Evolutionary conservation across 1,140 invertebrate genomes (phyloP), one percentile per base, ranked within the genome.

Genomic region (Aricia agestis): DNA sequence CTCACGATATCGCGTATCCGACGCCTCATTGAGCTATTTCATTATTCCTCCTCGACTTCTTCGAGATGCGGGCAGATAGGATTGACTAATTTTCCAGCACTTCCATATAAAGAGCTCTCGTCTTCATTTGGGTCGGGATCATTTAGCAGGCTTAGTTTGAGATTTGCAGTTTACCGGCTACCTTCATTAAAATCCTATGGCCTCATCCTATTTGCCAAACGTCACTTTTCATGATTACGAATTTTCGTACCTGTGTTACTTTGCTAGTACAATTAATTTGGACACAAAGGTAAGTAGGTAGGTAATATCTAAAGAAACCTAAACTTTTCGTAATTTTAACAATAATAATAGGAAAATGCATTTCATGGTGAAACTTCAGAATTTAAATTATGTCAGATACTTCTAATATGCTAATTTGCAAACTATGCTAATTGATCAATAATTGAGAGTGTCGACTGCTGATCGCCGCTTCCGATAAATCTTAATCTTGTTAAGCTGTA

Each of bases 1-100:
- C 75, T 68, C 78, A 68, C 82, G 83, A 86, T 84, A 81, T 77
- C 76, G 75, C 73, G 75, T 77, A 86, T 76, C 76, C 79, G 72
- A 77, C 76, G 80, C 76, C 74, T 85, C 79, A 81, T 82, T 78
- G 82, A 89, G 83, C 86, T 85, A 89, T 89, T 91, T 89, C 83
- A 88, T 89, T 90, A 90, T 89, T 90, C 86, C 84, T 79, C 76
- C 76, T 81, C 76, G 80, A 81, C 68, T 82, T 74, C 76, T 77
- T 74, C 66, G 74, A 87, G 86, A 90, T 86, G 76, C 74, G 78
- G 61, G 11, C 65, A 67, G 83, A 87, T 87, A 83, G 82, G 79
- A 84, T 85, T 85, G 84, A 87, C 85, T 85, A 87, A 89, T 89
- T 88, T 85, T 77, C 80, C 78, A 84, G 78, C 83, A 79, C 82